Evolutionary conservation across 64 coral and sea anemone genomes (phyloP).

Genomic region (Catalaphyllia jardinei): DNA sequence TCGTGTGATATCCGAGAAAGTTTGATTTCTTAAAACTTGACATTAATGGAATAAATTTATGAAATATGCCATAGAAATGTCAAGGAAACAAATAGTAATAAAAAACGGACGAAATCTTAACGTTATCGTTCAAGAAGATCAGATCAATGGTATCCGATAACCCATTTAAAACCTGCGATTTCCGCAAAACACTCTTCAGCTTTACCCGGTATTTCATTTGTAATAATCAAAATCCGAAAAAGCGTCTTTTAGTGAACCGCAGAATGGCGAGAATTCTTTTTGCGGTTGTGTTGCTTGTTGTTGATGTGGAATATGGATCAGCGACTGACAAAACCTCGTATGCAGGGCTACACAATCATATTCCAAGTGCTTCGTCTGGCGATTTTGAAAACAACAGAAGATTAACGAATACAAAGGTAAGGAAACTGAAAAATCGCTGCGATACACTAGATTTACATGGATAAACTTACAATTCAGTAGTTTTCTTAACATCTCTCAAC

Average conservation of each 20-base stretch:
- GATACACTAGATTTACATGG: not conserved
- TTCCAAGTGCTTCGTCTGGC: not conserved
- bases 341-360: not conserved
- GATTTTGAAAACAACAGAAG: not conserved
- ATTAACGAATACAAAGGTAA: slow-evolving; percentile 10
- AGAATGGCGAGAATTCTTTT: not conserved
- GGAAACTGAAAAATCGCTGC: not conserved
- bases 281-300: not conserved
- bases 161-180: not conserved
- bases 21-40: not conserved
- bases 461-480: not conserved
- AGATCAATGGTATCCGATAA: slow-evolving; percentile 17
- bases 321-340: not conserved
- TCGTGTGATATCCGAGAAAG: not conserved
- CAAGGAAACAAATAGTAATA: slow-evolving; percentile 15
- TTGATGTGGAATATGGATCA: not conserved
- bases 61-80: not conserved
- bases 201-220: not conserved
- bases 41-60: slow-evolving; percentile 10
- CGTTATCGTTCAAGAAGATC: not conserved
- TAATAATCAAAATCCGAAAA: not conserved
- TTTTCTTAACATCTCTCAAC: not conserved
- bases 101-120: not conserved
- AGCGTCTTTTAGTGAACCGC: not conserved
- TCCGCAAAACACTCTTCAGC: not conserved